Conservation (phyloP, 2,113 vertebrate species). For the Pelmatolapia mariae region DNA sequence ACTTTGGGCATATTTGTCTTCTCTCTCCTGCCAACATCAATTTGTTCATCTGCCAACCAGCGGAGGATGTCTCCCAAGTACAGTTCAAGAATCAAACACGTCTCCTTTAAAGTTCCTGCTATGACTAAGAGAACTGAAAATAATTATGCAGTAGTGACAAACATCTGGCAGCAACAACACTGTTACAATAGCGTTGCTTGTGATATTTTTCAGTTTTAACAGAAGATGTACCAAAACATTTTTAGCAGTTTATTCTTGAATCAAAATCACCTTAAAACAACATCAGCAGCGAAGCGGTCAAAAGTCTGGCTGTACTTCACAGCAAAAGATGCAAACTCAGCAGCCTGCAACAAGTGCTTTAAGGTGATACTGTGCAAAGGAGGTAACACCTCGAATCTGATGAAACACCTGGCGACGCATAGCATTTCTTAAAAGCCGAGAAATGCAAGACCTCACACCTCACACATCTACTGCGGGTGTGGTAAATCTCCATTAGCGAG, state of each 20-base stretch:
- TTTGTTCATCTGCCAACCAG: not conserved
- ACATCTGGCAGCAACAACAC: not conserved
- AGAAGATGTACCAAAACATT: not conserved
- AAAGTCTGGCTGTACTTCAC: too few species aligned
- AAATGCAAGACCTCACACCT: fast-evolving
- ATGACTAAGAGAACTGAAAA: not conserved
- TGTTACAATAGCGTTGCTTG: not conserved
- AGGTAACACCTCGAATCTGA: fast-evolving
- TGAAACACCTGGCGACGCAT: fast-evolving
- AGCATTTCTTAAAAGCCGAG: fast-evolving
- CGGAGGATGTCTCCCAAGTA: not conserved
- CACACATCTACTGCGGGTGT: fast-evolving
- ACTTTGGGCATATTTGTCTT: not conserved
- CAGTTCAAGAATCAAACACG: fast-evolving
- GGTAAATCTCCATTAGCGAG: not conserved
- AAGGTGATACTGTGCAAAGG: too few species aligned
- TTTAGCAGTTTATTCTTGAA: not conserved
- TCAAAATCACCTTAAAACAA: not conserved
- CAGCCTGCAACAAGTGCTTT: too few species aligned
- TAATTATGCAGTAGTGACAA: not conserved
- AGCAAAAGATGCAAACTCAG: too few species aligned
- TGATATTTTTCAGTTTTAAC: not conserved
- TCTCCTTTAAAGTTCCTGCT: not conserved
- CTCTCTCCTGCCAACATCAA: not conserved
- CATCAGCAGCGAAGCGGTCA: fast-evolving